Conservation (phyloP, 1,140 invertebrate genomes). For the Drosophila obscura region DNA sequence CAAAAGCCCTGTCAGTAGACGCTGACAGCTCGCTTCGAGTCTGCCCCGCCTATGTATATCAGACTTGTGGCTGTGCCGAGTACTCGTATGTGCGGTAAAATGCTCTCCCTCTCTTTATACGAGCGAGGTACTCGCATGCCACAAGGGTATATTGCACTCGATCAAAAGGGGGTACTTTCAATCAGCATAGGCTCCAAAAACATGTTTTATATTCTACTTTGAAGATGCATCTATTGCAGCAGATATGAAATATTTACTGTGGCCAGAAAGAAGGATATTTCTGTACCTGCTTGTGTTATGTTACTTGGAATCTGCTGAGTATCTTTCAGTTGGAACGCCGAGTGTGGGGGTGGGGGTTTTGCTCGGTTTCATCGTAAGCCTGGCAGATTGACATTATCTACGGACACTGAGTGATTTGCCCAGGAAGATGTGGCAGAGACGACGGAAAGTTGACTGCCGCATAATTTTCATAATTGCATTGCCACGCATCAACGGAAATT, state of each 20-base stretch:
- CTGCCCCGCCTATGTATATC: slow-evolving; percentile 23
- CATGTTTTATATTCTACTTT: no score
- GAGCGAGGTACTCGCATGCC: no score
- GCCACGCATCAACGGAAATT: slow-evolving; percentile 66
- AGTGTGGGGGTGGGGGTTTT: no score
- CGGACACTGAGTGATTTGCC: slow-evolving; percentile 52
- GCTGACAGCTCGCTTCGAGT: slow-evolving; percentile 37
- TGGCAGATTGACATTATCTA: slow-evolving; percentile 56
- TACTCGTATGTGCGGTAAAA: slow-evolving; percentile 17
- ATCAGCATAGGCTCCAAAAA: no score
- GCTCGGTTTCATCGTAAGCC: slow-evolving; percentile 16
- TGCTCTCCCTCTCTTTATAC: slow-evolving; percentile 16
- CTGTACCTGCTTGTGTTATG: no score
- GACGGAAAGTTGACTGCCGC: slow-evolving; percentile 29
- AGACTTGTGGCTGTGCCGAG: neutral
- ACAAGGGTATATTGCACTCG: no score
- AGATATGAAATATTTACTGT: no score
- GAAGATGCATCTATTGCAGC: no score
- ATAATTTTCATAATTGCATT: slow-evolving; percentile 75
- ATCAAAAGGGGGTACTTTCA: no score
- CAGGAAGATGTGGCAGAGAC: neutral
- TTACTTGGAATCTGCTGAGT: no score
- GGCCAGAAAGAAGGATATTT: no score
- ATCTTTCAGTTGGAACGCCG: no score
- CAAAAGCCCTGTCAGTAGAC: slow-evolving; percentile 65